Conservation (phyloP, 2,888 invertebrate genomes). For the Ochropleura leucogaster region DNA sequence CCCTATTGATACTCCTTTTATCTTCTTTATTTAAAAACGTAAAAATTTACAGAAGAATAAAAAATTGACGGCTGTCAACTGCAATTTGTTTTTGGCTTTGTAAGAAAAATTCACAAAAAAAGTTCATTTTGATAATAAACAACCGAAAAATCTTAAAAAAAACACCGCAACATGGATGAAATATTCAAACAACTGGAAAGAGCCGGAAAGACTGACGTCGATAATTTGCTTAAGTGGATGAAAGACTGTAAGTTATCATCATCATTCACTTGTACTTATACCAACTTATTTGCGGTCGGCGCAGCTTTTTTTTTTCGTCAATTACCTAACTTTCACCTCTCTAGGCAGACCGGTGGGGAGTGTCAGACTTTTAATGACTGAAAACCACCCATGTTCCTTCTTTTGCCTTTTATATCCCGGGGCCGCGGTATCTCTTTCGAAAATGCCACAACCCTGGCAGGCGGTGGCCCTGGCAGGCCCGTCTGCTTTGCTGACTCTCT, state of each 20-base stretch:
- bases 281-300: neutral
- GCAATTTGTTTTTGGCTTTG: neutral
- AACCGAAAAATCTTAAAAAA: neutral
- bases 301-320: neutral
- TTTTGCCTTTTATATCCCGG: too few relatives aligned
- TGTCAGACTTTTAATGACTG: too few relatives aligned
- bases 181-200: constrained; percentile 22
- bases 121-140: neutral
- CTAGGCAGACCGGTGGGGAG: too few relatives aligned
- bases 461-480: too few relatives aligned
- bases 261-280: neutral
- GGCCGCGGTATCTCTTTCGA: too few relatives aligned
- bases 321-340: too few relatives aligned
- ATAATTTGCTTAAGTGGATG: constrained; percentile 34
- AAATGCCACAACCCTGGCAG: too few relatives aligned
- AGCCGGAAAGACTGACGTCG: constrained; percentile 31
- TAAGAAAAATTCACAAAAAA: neutral
- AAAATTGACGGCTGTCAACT: neutral
- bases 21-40: neutral
- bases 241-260: constrained; percentile 26
- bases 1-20: too few relatives aligned
- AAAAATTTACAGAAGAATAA: neutral
- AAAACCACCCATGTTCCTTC: too few relatives aligned
- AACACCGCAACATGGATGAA: constrained; percentile 8
- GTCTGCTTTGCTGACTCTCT: too few relatives aligned